These are phyloP conservation scores for Scartelaos histophorus DNA, from an alignment of 2,113 vertebrate genomes.

Conservation along the genomic window DNA sequence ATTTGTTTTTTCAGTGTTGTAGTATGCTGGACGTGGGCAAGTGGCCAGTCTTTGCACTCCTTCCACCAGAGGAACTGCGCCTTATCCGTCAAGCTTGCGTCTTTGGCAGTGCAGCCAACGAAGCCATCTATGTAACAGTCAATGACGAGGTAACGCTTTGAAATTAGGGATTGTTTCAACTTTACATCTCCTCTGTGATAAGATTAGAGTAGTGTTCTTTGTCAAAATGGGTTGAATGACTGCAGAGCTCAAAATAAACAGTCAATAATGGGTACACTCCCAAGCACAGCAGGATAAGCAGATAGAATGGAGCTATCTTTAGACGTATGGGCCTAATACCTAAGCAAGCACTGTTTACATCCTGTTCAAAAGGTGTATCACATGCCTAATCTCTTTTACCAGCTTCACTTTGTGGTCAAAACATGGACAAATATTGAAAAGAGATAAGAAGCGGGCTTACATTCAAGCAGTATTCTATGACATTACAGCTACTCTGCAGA, in stretches of 20 bases:
- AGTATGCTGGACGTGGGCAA: slow-evolving; percentile 98
- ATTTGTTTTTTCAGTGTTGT: slow-evolving; percentile 22
- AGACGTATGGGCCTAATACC: slow-evolving; percentile 70
- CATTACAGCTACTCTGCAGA: neutral
- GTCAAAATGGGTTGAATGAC: slow-evolving; percentile 11
- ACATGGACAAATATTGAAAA: neutral
- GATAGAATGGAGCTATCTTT: slow-evolving; percentile 76
- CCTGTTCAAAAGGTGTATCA: slow-evolving; percentile 37
- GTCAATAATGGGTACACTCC: slow-evolving; percentile 26
- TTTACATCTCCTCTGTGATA: neutral
- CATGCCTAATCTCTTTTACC: slow-evolving; percentile 16
- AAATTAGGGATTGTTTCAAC: slow-evolving; percentile 15
- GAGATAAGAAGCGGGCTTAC: neutral
- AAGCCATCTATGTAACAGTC: slow-evolving; percentile 92
- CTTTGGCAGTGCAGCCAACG: slow-evolving; percentile 92
- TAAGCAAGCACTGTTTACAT: slow-evolving; percentile 59
- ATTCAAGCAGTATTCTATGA: neutral
- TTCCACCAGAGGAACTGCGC: slow-evolving; percentile 89
- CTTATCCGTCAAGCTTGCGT: slow-evolving; percentile 93
- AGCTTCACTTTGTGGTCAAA: slow-evolving; percentile 24
- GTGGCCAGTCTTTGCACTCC: slow-evolving; percentile 97
- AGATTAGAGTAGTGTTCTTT: slow-evolving; percentile 7
- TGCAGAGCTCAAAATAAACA: slow-evolving; percentile 2
- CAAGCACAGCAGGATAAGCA: slow-evolving; percentile 60
- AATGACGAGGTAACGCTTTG: slow-evolving; percentile 87